Evolutionary conservation across 53 echinoderm and acorn worm genomes (phyloP), one percentile per base, ranked within the genome.

Genomic region (Astropecten irregularis): DNA sequence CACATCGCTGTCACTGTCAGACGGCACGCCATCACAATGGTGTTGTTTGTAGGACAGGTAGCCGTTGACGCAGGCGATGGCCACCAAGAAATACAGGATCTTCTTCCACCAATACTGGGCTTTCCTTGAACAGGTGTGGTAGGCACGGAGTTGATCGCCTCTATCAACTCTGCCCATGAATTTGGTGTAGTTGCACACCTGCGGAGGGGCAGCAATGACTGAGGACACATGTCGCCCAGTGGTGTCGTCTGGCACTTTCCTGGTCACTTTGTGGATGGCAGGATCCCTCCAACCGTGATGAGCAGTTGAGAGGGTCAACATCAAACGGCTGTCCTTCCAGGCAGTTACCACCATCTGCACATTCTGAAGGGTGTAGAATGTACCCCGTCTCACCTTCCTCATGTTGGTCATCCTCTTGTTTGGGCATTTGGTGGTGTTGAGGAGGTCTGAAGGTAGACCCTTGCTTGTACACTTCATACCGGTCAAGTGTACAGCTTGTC

Each of bases 261-360:
- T 25, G 9, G 66, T 66, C 28, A 66, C 27, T 11, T 33, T 66
- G 38, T 66, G 66, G 20, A 35, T 32, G 31, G 34, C 20, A 10
- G 56, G 56, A 27, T 56, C 56, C 27, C 56, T 22, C 56, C 56
- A 56, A 15, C 66, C 34, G n/a, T 48, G 49, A 42, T 70, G 71
- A 21, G 40, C 71, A 40, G 71, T 70, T 19, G 71, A 70, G 1
- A 70, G 42, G 44, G 22, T 25, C 71, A 70, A 9, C 39, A 48
- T 40, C 40, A 70, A 39, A 2, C 11, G 0, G 23, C 25, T 40
- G 71, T 70, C 71, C 44, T 70, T 70, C 71, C 71, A 70, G 71
- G 42, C 42, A 15, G 71, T 48, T 18, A 38, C 20, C 25, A 42
- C 42, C 71, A 70, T 38, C 71, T 36, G 71, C 14, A 39, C 71